phyloP scores from a whole-genome alignment of 2,888 invertebrate genomes.

The Sinodicranocentrus sp. region DNA sequence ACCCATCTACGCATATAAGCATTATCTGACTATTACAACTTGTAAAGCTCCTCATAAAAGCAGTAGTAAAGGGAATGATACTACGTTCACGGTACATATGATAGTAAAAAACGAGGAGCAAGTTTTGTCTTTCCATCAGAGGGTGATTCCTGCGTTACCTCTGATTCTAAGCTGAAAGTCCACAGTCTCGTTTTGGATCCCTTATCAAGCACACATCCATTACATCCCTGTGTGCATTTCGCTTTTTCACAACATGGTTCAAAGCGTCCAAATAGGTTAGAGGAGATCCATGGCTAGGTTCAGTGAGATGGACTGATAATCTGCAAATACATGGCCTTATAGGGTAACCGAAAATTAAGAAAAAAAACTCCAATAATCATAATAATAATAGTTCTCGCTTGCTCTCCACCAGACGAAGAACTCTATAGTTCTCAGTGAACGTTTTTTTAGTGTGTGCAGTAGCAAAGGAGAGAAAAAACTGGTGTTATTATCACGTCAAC shows the following conservation, averaged over 20 bases:
- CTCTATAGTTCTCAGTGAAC: neutral
- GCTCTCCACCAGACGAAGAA: too few species aligned
- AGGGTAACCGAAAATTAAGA: slow-evolving; percentile 17
- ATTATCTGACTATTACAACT: too few species aligned
- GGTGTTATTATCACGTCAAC: neutral
- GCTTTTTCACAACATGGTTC: neutral
- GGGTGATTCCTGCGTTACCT: slow-evolving; percentile 65
- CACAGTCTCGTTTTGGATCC: slow-evolving; percentile 63
- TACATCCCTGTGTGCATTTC: slow-evolving; percentile 11
- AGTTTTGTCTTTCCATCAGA: slow-evolving; percentile 52
- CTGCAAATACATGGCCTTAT: slow-evolving; percentile 44
- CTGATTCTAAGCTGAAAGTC: slow-evolving; percentile 29
- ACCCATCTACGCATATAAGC: slow-evolving; percentile 32
- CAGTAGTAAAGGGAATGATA: neutral
- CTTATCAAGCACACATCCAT: slow-evolving; percentile 62
- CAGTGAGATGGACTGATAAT: slow-evolving; percentile 48
- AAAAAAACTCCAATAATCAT: slow-evolving; percentile 45
- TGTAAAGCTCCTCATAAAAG: too few species aligned
- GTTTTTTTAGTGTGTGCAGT: slow-evolving; percentile 18
- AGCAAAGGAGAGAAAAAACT: slow-evolving; percentile 13
- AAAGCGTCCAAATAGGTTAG: neutral
- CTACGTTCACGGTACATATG: neutral
- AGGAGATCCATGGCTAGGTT: too few species aligned
- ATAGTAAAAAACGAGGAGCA: slow-evolving; percentile 28
- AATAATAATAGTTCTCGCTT: slow-evolving; percentile 38